phyloP scores from a whole-genome alignment of 1,140 invertebrate genomes.

The Nomia melanderi region DNA sequence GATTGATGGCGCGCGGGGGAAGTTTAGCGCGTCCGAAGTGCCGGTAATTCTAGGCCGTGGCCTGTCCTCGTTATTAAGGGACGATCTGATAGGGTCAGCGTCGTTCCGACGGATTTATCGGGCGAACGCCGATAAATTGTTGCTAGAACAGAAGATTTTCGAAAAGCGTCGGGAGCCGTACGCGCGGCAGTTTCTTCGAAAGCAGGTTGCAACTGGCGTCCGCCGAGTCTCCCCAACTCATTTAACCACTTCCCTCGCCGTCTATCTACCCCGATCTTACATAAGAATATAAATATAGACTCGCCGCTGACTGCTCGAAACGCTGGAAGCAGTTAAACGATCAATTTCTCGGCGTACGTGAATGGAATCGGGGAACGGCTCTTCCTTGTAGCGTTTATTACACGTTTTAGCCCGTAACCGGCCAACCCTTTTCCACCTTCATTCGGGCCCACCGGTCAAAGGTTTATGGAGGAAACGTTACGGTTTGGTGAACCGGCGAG shows the following conservation, averaged over 20 bases:
- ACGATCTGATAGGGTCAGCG: constrained; percentile 51
- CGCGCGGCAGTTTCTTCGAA: neutral
- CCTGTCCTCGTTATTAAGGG: constrained; percentile 60
- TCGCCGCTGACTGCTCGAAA: constrained; percentile 49
- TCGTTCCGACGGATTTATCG: constrained; percentile 49
- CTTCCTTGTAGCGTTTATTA: constrained; percentile 6
- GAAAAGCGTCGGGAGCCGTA: neutral
- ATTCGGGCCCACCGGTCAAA: neutral
- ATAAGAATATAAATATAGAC: constrained; percentile 68
- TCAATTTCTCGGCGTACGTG: constrained; percentile 60
- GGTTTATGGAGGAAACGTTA: neutral
- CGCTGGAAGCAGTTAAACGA: constrained; percentile 58
- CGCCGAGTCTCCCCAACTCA: constrained; percentile 9
- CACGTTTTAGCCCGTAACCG: neutral
- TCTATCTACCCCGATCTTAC: constrained; percentile 68
- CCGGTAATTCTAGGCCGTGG: constrained; percentile 64
- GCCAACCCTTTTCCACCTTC: too few relatives aligned
- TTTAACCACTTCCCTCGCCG: constrained; percentile 53
- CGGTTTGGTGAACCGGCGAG: neutral
- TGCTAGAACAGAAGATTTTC: constrained; percentile 21
- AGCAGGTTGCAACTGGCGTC: constrained; percentile 57
- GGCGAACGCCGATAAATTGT: constrained; percentile 3
- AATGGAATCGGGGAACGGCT: constrained; percentile 36
- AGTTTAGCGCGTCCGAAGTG: constrained; percentile 68
- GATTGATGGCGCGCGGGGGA: constrained; percentile 58